These are phyloP conservation scores for Notothenia coriiceps DNA, from an alignment of 2,113 vertebrate species.

Conservation along the genomic window DNA sequence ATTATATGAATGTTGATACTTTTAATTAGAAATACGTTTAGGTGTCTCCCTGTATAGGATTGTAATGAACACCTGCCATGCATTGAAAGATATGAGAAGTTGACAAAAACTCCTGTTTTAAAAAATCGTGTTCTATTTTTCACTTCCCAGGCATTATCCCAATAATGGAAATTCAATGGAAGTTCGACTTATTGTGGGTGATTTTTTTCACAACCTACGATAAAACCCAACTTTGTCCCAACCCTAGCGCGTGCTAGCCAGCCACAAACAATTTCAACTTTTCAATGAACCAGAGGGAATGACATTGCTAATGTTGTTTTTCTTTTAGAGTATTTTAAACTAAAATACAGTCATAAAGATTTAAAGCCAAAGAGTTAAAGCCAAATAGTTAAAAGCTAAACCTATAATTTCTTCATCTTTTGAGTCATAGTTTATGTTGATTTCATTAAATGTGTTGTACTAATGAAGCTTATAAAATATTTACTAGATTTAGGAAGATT, in stretches of 20 bases:
- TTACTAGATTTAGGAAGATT: background rate
- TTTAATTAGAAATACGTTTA: background rate
- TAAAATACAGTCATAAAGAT: background rate
- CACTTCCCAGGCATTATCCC: too few species aligned
- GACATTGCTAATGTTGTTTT: background rate
- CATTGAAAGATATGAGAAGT: too few species aligned
- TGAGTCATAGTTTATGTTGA: background rate
- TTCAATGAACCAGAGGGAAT: background rate
- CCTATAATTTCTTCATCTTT: background rate
- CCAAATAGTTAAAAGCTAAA: too few species aligned
- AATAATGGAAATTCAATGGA: too few species aligned
- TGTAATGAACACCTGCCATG: background rate
- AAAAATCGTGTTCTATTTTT: too few species aligned
- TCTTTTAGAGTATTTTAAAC: background rate
- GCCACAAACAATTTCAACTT: background rate
- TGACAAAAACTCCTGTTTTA: too few species aligned
- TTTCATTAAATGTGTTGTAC: background rate
- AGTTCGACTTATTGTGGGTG: too few species aligned
- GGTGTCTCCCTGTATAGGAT: background rate
- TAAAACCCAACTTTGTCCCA: too few species aligned
- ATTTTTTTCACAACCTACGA: too few species aligned
- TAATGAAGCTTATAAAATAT: slow-evolving; percentile 4
- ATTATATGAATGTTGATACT: background rate
- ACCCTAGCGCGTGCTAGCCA: background rate
- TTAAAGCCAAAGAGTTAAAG: too few species aligned